Base-by-base conservation (phyloP, 2,113 vertebrate genomes). In the Rhabdomys dilectus region DNA sequence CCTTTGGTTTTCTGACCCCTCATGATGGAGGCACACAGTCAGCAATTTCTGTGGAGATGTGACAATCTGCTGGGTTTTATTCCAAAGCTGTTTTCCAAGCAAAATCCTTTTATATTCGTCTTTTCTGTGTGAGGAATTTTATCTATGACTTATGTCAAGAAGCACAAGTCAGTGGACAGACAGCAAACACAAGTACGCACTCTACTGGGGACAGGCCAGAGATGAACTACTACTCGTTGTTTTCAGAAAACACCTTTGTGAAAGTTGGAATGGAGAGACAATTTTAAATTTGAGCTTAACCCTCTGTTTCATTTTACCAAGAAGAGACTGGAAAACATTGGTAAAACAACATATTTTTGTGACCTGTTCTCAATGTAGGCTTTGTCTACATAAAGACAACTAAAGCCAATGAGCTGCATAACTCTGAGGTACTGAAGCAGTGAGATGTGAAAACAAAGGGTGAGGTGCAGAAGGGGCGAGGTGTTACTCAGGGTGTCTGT, bases 241-340 rank as follows among this genome's bases (percentile, higher is more conserved):
- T 88, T 90, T 78, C 84, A 91, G 93, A 93, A 94, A 96, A 90
- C 34, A 68, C 3, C n/a, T 91, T 64, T 84, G 56, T 72, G 3
- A 81, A 34, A 64, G 45, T 62, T 91, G 48, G 90, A 53, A 78
- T 81, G 36, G 77, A 51, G 36, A 39, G 60, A 70, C 53, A 73
- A 66, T 91, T 91, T 60, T 60, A 53, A 93, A 42, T 91, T 94
- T 80, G 31, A 29, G 73, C 19, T 89, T 42, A 66, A 76, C 2
- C 21, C 6, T 78, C 62, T 84, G 84, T 26, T n/a, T 91, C 29
- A n/a, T 91, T 31, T 58, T 76, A 12, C 77, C 31, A 89, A 93
- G 39, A 77, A 13, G 13, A 77, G 87, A 93, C 58, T 58, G 26
- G 34, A 96, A 88, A 94, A 77, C 56, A 26, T 42, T 13, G 42